phyloP scores from a whole-genome alignment of 2,888 invertebrate species.

The Anorthoa munda region DNA sequence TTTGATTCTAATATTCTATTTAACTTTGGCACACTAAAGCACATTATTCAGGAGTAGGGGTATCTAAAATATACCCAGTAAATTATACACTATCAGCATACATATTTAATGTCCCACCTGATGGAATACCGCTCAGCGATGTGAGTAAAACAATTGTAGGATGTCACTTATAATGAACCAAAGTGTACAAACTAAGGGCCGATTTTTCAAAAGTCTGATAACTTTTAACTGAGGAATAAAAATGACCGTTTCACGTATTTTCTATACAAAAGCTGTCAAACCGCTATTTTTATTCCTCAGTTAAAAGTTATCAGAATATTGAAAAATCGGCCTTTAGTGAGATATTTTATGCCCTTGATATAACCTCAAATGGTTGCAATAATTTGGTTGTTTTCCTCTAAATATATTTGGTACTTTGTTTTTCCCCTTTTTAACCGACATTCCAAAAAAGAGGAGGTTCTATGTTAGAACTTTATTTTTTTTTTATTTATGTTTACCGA shows the following conservation, averaged over 20 bases:
- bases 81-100: slow-evolving; percentile 13
- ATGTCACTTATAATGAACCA: slow-evolving; percentile 43
- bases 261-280: too few relatives aligned
- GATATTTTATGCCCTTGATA: neutral
- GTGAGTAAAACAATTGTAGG: slow-evolving; percentile 32
- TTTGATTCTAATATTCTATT: neutral
- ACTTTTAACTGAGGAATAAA: too few relatives aligned
- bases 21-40: neutral
- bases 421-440: too few relatives aligned
- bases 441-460: too few relatives aligned
- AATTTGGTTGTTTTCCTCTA: neutral
- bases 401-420: neutral
- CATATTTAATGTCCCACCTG: slow-evolving; percentile 28
- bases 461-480: too few relatives aligned
- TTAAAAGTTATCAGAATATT: too few relatives aligned
- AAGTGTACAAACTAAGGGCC: slow-evolving; percentile 6
- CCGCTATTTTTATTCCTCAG: too few relatives aligned
- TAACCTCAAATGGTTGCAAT: neutral
- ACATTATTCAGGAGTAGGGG: neutral
- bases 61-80: neutral
- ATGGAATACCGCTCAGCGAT: slow-evolving; percentile 26
- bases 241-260: too few relatives aligned
- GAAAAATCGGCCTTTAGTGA: too few relatives aligned
- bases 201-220: too few relatives aligned
- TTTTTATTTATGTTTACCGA: too few relatives aligned